These are phyloP conservation scores for Oscheius sp. DNA, from an alignment of 2,888 invertebrate species.

Conservation along the genomic window DNA sequence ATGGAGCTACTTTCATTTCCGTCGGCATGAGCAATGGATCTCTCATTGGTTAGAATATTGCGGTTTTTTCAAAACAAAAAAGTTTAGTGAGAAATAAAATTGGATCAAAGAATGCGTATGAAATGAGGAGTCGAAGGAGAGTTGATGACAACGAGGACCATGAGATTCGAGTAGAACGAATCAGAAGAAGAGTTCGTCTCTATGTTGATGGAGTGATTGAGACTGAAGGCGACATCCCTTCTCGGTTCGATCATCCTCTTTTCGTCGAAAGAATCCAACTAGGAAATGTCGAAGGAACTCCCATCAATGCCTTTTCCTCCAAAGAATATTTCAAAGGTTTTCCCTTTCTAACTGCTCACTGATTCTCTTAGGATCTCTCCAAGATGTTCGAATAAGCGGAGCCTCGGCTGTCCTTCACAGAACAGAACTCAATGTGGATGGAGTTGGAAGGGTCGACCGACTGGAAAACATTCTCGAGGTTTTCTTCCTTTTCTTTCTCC, in stretches of 20 bases:
- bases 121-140: constrained; percentile 33
- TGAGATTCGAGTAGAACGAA: constrained; percentile 45
- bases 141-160: constrained; percentile 63
- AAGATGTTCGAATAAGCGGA: constrained; percentile 65
- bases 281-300: constrained; percentile 46
- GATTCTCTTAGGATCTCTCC: constrained; percentile 55
- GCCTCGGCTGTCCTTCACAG: constrained; percentile 56
- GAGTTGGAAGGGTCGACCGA: constrained; percentile 48
- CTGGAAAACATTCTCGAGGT: constrained; percentile 59
- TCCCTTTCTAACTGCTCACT: neutral
- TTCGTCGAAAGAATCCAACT: constrained; percentile 61
- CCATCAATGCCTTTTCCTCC: constrained; percentile 38
- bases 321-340: constrained; percentile 39
- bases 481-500: too few species aligned
- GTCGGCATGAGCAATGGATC: constrained; percentile 45
- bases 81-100: constrained; percentile 39
- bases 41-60: constrained; percentile 39
- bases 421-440: constrained; percentile 40
- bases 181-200: constrained; percentile 42
- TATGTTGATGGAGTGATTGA: constrained; percentile 54
- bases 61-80: neutral
- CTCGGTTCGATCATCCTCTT: constrained; percentile 62
- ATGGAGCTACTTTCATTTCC: constrained; percentile 49
- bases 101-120: constrained; percentile 38
- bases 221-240: constrained; percentile 44